Base-by-base conservation (phyloP, 1,140 invertebrate genomes). In the Yoshiicerus persimilis region DNA sequence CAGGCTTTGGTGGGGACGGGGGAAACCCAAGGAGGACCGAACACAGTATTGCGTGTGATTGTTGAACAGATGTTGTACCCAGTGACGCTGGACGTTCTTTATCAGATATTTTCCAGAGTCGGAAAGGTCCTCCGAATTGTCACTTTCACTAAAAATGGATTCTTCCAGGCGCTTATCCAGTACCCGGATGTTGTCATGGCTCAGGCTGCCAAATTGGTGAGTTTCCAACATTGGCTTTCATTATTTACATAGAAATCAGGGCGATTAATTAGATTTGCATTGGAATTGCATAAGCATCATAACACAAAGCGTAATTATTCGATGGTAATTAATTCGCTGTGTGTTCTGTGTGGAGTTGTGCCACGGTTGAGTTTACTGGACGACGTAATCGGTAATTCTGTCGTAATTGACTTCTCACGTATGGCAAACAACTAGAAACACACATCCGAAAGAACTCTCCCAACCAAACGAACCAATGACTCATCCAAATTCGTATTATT, bases 61-160 rank as follows among this genome's bases (percentile, higher is more conserved):
- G 96, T 90, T 90, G 98, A 99, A 93, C 98, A 99, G 93, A 97
- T 99, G 96, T 94, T 99, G 88, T 99, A 99, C 93, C 98, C 98
- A 16, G 98, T 99, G 89, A 98, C 98, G 41, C 95, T 99, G 91
- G 98, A 99, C 92, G 97, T 99, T 84, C 95, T 99, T 87, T 96
- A 99, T 94, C 95, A 96, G 94, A 96, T 97, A 92, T 99, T 99
- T 94, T 97, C 98, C 91, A 96, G 98, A 90, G 98, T 97, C 92
- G 99, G 99, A 90, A 99, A 99, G 94, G 98, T 99, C 4, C 94
- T 99, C 91, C 99, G 99, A 93, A 99, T 99, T 91, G 98, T 99
- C 92, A 99, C 98, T 90, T 99, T 99, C 94, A 99, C 97, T 91
- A 99, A 99, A 94, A 99, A 99, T 93, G 97, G 97, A 94, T 98